Evolutionary conservation across 2,888 invertebrate species (phyloP), one percentile per base, ranked within the genome.

Genomic region (Erpobdella octoculata): DNA sequence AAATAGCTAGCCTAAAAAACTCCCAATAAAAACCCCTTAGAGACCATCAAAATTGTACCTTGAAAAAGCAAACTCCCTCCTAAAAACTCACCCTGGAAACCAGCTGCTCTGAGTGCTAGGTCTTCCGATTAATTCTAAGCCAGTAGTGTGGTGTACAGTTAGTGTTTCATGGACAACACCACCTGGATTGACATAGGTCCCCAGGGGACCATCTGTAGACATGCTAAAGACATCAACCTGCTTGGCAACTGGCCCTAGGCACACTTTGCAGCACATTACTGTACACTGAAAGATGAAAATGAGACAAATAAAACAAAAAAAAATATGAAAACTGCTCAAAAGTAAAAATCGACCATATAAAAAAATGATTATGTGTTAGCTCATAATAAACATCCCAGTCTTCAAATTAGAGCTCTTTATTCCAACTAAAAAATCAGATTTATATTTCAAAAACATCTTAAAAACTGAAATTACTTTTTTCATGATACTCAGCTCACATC

Each of bases 161-260:
- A 92, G 85, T 4, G 90, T 91, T 81, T 92, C 91, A 79, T 90
- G 90, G 67, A 91, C 88, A 78, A 88, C 86, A 25, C 92, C 92
- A 82, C 87, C 86, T 48, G 89, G 88, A 84, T 92, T 92, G 53
- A 91, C 90, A 79, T 89, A 92, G 65, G 90, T 89, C 64, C 88
- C 89, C 73, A 82, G 89, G 0, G 90, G 88, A 0, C 91, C 91
- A 79, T 90, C 89, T 76, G 88, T 87, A 12, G 90, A 89, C 90
- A 92, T 90, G 62, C 89, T 88, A 83, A 92, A 90, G 70, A 91
- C 86, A 78, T 90, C 87, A 6, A 86, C 85, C 75, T 89, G 89
- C 75, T 79, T 78, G 35, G 82, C 78, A 18, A 83, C 78, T 36
- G 78, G 74, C 58, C 75, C 73, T 12, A 76, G 77, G 75, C 83